Percentiles rank a stretch among this genome's conserved stretches.
These are phyloP conservation scores for Cremastinae sp. DNA, from an alignment of 2,888 invertebrate species.

Conservation along the genomic window DNA sequence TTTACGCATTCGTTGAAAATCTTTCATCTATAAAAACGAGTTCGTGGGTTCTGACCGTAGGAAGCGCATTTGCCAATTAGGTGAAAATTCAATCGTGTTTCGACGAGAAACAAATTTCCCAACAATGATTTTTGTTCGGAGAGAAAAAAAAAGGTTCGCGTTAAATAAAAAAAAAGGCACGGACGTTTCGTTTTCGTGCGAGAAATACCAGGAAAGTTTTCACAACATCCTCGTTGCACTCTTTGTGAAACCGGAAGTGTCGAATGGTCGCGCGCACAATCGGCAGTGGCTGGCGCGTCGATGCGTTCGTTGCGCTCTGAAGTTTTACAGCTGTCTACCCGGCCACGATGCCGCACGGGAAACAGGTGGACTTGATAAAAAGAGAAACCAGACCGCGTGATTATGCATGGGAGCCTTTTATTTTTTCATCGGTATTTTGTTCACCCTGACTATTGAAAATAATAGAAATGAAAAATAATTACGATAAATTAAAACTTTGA, in stretches of 20 bases:
- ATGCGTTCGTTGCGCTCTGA: constrained; percentile 30
- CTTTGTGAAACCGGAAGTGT: constrained; percentile 45
- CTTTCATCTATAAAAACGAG: not conserved
- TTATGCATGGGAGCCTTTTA: constrained; percentile 25
- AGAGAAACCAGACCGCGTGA: constrained; percentile 2
- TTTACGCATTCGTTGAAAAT: constrained; percentile 12
- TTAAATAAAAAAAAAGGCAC: not conserved
- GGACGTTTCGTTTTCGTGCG: constrained; percentile 21
- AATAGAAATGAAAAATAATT: too few relatives aligned
- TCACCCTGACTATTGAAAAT: too few relatives aligned
- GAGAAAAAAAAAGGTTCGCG: not conserved
- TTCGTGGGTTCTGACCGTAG: constrained; percentile 31
- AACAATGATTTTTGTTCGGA: not conserved
- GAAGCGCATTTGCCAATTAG: constrained; percentile 32
- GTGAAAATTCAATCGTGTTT: too few relatives aligned
- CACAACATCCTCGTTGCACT: not conserved
- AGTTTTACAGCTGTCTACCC: constrained; percentile 48
- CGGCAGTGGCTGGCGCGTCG: constrained; percentile 2
- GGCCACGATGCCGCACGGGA: constrained; percentile 33
- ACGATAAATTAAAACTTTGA: too few relatives aligned
- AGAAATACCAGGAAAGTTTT: constrained; percentile 40
- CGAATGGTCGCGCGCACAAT: constrained; percentile 40
- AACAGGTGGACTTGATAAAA: constrained; percentile 41
- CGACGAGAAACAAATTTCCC: too few relatives aligned
- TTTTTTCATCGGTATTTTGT: constrained; percentile 12